Evolutionary conservation across 2,888 invertebrate genomes (phyloP), one percentile per base, ranked within the genome.

Genomic region (Pedicia rivosa): DNA sequence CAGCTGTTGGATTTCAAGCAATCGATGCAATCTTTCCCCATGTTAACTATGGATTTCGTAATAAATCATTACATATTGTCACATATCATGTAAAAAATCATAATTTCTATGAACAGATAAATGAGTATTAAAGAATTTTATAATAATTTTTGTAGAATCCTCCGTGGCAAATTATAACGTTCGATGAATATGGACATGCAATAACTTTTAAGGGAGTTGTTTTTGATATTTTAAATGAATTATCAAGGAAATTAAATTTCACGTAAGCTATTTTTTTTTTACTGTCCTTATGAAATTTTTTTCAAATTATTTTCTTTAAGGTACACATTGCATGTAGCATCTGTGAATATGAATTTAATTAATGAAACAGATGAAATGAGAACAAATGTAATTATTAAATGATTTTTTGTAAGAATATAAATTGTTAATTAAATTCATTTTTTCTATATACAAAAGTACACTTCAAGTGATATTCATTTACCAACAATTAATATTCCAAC

Each of bases 1-100:
- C 82, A 0, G 66, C 72, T 22, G 67, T 73, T 42, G 86, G 84
- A 0, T 63, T 75, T 20, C 62, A 66, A 27, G 66, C 78, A 44
- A 61, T 62, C 0, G 84, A 87, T 50, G 68, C 71, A 10, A 54
- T 86, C 22, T 88, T 88, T 58, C 83, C 86, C 0, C 86, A 88
- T 50, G 67, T 79, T 1, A 67, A 66, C 2, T 77, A 87, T 42
- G 81, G 83, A 8, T 88, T 88, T 49, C 66, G 84, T 31, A 76
- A 78, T 19, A 74, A 75, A 45, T 67, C 62, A 13, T 56, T 90
- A 43, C 77, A 82, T 1, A 65, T 88, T 20, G 66, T 80, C 2
- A 77, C 83, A 0, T 78, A 76, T 52, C 78, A 88, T 57, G 88
- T 87, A 62, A 68, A 72, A 14, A 15, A 9, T 28, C 10, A 24